Evolutionary conservation across 2,888 invertebrate species (phyloP).

Genomic region (Pterostichus madidus): DNA sequence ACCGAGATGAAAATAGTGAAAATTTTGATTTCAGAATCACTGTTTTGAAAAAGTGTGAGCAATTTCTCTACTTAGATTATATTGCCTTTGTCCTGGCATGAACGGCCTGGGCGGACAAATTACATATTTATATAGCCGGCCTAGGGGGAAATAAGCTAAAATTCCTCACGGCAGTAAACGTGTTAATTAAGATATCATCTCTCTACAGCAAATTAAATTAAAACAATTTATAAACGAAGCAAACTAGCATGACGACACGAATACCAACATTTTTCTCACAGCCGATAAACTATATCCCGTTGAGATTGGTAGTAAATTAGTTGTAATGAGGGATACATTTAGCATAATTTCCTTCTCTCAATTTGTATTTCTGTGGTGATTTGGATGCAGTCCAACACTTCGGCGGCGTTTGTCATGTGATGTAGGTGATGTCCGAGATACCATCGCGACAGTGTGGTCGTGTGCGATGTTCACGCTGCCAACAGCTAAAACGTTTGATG

Average conservation of each 20-base stretch:
- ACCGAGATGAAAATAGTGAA: too few relatives aligned
- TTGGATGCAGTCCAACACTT: constrained; percentile 41
- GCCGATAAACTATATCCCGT: background rate
- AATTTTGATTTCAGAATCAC: too few relatives aligned
- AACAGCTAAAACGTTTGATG: constrained; percentile 27
- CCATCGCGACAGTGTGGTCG: background rate
- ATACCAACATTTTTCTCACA: constrained; percentile 25
- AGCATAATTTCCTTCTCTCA: constrained; percentile 52
- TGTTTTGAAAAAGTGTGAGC: too few relatives aligned
- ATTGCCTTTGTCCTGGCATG: too few relatives aligned
- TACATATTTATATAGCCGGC: too few relatives aligned
- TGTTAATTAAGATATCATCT: background rate
- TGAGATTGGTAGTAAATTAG: constrained; percentile 43
- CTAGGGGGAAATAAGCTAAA: too few relatives aligned
- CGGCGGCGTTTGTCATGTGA: constrained; percentile 5
- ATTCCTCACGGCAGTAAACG: too few relatives aligned
- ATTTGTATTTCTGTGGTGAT: constrained; percentile 48
- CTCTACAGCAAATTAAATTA: too few relatives aligned
- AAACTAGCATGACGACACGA: too few relatives aligned
- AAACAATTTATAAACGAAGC: too few relatives aligned
- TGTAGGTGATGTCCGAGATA: constrained; percentile 15
- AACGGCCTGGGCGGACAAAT: too few relatives aligned
- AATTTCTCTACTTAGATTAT: too few relatives aligned
- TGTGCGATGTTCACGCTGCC: background rate
- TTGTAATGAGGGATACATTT: constrained; percentile 42